Evolutionary conservation across 2,113 vertebrate genomes (phyloP).

Genomic region (Noturus placidus): DNA sequence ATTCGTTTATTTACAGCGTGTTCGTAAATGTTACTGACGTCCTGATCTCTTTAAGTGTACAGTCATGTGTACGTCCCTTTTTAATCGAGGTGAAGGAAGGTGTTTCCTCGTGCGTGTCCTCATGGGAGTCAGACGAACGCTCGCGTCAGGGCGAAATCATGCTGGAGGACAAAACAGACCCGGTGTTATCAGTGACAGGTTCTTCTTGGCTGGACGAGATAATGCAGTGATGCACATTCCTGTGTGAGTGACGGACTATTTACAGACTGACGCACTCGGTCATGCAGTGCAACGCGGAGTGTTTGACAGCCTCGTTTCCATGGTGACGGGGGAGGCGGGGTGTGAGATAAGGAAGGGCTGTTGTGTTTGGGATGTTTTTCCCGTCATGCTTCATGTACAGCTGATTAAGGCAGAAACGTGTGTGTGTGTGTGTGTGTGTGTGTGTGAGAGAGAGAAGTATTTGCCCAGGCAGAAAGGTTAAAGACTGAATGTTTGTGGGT

Average conservation of each 20-base stretch:
- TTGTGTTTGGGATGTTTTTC: constrained; percentile 48
- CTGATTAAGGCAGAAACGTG: background rate
- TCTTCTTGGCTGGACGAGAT: constrained; percentile 35
- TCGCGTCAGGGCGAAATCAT: background rate
- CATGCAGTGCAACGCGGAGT: background rate
- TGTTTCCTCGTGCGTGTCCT: background rate
- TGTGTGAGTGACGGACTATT: constrained; percentile 26
- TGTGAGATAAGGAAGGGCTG: constrained; percentile 39
- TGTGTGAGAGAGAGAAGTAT: constrained; percentile 5
- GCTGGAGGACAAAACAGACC: constrained; percentile 2
- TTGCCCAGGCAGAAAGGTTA: background rate
- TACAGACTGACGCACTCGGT: constrained; percentile 22
- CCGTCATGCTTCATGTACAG: constrained; percentile 2
- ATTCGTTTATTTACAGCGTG: background rate
- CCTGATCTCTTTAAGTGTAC: background rate
- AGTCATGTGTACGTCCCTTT: background rate
- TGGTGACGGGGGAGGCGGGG: background rate
- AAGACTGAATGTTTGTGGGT: background rate
- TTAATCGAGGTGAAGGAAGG: background rate
- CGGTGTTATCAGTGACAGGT: constrained; percentile 26
- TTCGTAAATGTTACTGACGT: background rate
- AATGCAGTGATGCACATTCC: constrained; percentile 27
- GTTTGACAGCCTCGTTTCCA: constrained; percentile 25
- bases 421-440: constrained; percentile 7
- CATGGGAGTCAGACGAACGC: background rate